Evolutionary conservation across 2,888 invertebrate species (phyloP), one percentile per base, ranked within the genome.

Genomic region (Microdon myrmicae): DNA sequence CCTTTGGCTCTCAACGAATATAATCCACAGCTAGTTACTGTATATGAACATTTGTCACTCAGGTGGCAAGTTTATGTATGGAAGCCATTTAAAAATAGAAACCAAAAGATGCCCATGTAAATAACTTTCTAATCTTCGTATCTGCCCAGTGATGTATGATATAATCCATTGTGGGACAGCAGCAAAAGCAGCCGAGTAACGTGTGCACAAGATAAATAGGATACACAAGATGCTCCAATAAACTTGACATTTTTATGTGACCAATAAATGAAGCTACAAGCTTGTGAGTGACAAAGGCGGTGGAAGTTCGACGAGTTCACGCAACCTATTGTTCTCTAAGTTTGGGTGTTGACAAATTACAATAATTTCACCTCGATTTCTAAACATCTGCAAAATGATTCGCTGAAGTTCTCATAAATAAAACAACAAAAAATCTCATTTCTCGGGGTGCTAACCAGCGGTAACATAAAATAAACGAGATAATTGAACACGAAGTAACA

Each of bases 281-380:
- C 32, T 14, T 22, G 41, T 13, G 47, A 49, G 43, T 55, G 45
- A 41, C 53, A 55, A 38, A 10, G 6, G 9, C 26, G 12, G 25
- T 20, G 12, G 13, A 3, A 17, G 28, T 48, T 37, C 19, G 41
- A 54, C 20, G 25, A 44, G 35, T 67, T 55, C 2, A 41, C 35
- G 35, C 20, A 17, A 25, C 25, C 34, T 38, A 29, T 23, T 20
- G 17, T 29, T 37, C 20, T 35, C 10, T 34, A 19, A 8, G 14
- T 35, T 49, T 2, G 17, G 12, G 48, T 55, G 67, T 67, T 69
- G 67, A 74, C 71, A 74, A 74, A 72, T 74, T 73, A 67, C 68
- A 66, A 66, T 48, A 53, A 58, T 64, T 55, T 56, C 29, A 16
- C 23, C 20, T 16, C 19, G 23, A 13, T 37, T 44, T 39, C 10